Evolutionary conservation across 1,140 invertebrate species (phyloP), one percentile per base, ranked within the genome.

Genomic region (Saccostrea cuccullata): DNA sequence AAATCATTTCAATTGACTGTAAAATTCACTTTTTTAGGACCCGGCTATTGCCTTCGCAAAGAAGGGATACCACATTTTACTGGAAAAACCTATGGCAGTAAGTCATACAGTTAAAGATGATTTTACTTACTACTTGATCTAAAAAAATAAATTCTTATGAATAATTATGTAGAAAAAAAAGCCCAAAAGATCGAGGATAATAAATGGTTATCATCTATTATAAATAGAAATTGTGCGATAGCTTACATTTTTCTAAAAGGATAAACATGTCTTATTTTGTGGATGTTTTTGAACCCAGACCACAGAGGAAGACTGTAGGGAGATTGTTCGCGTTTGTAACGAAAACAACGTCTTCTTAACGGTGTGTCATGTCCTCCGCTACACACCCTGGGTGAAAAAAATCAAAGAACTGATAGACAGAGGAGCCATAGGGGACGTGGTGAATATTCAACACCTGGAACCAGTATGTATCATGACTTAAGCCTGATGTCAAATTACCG

Each of bases 31-130:
- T 36, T 30, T 15, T 30, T 90, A 95, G 90, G 94, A 94, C 17
- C 95, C 95, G 47, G 94, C 95, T 5, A 84, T 96, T 83, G 94
- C 94, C n/a, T 94, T 95, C 92, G 95, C 95, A 2, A 94, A 94
- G 86, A 92, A 94, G 87, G 95, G 95, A 77, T 96, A 96, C 88
- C 91, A 96, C 86, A 95, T 96, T 85, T 89, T 96, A 9, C 90
- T 96, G 86, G 96, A 96, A 91, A 96, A 96, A 91, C 96, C 96
- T 23, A 96, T 96, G 95, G 94, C 95, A 30, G 94, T 95, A 91
- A 92, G 93, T 93, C 26, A 82, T 36, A 36, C 30, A 36, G 30
- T 1, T 36, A 36, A 36, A 36, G 30, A 36, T 47, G 47, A 47
- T 47, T 47, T 47, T 47, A 36, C 9, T 8, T 47, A 47, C 0